A percentile compares a stretch with the other conserved stretches of the same genome.
phyloP scores from a whole-genome alignment of 2,113 vertebrate genomes.

The Cettia cetti region DNA sequence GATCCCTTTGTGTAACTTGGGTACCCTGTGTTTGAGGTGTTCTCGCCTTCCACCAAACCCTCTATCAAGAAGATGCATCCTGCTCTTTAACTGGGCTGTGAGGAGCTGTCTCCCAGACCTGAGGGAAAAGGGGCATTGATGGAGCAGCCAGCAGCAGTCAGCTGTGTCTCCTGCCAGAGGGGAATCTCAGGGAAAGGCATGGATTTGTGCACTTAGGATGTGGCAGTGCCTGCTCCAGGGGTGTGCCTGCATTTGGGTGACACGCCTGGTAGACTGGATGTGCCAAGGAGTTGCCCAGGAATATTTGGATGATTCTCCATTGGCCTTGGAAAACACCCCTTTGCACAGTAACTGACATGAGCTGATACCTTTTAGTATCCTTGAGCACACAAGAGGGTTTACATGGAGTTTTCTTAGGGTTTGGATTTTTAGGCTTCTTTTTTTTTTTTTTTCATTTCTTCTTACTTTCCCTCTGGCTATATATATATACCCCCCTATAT shows the following conservation, averaged over 20 bases:
- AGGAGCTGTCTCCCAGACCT: neutral
- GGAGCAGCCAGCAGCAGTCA: neutral
- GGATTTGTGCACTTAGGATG: neutral
- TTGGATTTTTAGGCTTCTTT: neutral
- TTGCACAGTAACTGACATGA: neutral
- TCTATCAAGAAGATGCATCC: neutral
- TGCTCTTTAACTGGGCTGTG: neutral
- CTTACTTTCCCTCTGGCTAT: neutral
- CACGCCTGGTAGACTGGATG: accelerated
- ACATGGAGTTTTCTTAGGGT: neutral
- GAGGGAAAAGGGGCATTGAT: neutral
- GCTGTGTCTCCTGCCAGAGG: accelerated
- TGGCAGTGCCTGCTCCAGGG: neutral
- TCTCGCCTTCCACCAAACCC: neutral
- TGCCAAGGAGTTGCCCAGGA: neutral
- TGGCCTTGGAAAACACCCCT: neutral
- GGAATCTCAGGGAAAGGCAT: neutral
- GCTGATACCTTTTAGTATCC: neutral
- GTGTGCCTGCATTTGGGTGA: neutral
- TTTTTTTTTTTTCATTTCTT: neutral
- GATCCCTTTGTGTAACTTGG: accelerated
- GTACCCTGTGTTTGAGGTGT: neutral
- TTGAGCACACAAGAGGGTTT: neutral
- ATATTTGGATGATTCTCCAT: neutral
- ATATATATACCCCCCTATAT: neutral